Evolutionary conservation across 2,797 vertebrate species (phyloP).

Genomic region (Cryptoblepharus egeriae): DNA sequence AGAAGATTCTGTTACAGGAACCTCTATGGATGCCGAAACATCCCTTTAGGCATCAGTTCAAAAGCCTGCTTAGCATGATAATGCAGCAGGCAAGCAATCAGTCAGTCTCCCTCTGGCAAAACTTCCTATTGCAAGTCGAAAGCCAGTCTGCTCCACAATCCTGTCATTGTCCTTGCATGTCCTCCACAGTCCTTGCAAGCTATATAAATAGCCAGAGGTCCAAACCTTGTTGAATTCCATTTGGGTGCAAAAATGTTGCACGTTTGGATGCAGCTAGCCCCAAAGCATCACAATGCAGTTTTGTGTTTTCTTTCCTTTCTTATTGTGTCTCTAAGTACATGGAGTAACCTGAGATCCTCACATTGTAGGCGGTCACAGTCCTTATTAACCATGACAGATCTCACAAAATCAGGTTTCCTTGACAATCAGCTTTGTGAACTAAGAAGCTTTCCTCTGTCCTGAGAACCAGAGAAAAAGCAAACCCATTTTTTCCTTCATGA

Average conservation of each 20-base stretch:
- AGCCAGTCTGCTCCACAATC: neutral
- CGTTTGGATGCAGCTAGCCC: neutral
- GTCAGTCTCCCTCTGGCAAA: too few relatives aligned
- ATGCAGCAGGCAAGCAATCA: too few relatives aligned
- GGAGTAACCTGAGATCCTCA: constrained; percentile 45
- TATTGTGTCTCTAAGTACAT: constrained; percentile 13
- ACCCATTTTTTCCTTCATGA: constrained; percentile 35
- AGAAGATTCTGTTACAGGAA: too few relatives aligned
- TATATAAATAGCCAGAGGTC: neutral
- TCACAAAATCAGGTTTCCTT: constrained; percentile 47
- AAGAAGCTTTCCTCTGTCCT: constrained; percentile 61
- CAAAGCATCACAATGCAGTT: neutral
- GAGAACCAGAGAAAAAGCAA: constrained; percentile 54
- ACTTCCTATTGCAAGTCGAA: too few relatives aligned
- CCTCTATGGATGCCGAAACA: too few relatives aligned
- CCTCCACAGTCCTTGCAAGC: neutral
- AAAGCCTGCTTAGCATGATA: too few relatives aligned
- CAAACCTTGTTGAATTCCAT: neutral
- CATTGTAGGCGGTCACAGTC: constrained; percentile 45
- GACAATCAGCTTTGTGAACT: constrained; percentile 61
- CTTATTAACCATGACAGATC: constrained; percentile 43
- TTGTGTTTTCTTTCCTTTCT: constrained; percentile 17
- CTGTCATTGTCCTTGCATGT: neutral
- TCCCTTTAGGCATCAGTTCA: too few relatives aligned
- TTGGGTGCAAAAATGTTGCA: too few relatives aligned